Evolutionary conservation across 2,888 invertebrate species (phyloP).

Genomic region (Antheraea yamamai): DNA sequence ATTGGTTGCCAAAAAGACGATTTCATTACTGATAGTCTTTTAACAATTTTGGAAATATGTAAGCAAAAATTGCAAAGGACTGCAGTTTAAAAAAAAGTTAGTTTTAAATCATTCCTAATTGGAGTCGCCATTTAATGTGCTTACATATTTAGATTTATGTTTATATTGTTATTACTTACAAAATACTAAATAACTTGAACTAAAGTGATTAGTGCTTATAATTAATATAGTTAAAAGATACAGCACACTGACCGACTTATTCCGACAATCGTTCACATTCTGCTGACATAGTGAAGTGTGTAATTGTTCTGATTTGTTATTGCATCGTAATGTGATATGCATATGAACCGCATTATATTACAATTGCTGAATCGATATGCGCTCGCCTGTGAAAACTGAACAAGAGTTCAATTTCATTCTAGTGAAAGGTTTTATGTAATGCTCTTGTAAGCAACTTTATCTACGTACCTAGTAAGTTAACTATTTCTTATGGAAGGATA

Average conservation of each 20-base stretch:
- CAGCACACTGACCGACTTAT: neutral
- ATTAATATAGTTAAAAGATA: neutral
- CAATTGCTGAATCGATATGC: neutral
- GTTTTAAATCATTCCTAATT: no score
- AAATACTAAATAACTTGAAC: neutral
- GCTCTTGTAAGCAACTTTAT: neutral
- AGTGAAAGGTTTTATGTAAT: neutral
- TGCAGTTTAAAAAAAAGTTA: no score
- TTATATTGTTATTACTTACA: neutral
- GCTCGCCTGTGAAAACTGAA: neutral
- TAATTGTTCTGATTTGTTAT: neutral
- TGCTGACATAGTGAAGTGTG: neutral
- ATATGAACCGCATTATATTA: neutral
- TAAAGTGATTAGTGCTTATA: neutral
- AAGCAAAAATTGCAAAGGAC: no score
- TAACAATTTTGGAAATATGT: no score
- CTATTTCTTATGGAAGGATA: neutral
- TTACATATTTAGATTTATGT: neutral
- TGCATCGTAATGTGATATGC: conserved; percentile 1
- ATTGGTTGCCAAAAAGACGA: no score
- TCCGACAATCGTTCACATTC: neutral
- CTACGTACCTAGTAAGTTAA: neutral
- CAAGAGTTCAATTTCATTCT: neutral
- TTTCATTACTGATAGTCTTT: no score
- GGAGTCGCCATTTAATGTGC: neutral